These are phyloP conservation scores for Hemibagrus wyckioides DNA, from an alignment of 2,113 vertebrate genomes.

Conservation along the genomic window DNA sequence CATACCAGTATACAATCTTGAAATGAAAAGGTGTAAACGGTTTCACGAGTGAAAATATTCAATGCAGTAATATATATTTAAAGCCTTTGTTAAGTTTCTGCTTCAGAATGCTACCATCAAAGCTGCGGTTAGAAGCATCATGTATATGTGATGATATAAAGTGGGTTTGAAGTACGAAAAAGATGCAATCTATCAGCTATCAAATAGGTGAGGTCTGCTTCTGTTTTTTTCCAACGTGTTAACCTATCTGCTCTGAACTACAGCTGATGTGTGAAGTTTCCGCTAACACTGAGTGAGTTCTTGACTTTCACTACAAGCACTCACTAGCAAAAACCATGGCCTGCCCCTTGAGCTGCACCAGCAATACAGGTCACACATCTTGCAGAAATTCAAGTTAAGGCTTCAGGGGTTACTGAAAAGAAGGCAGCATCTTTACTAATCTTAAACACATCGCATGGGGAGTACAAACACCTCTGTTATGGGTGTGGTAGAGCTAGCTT, in stretches of 20 bases:
- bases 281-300: background rate
- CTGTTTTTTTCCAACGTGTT: conserved; percentile 15
- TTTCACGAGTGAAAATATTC: background rate
- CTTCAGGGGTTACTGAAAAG: background rate
- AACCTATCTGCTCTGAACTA: background rate
- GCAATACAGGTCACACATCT: background rate
- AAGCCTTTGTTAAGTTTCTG: background rate
- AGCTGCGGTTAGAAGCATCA: background rate
- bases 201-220: background rate
- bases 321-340: background rate
- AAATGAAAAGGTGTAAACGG: background rate
- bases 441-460: background rate
- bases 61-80: background rate
- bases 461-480: background rate
- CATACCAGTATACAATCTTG: background rate
- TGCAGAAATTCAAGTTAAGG: background rate
- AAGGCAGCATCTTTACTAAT: background rate
- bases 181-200: background rate
- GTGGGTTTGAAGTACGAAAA: background rate
- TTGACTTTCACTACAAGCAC: background rate
- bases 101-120: background rate
- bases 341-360: background rate
- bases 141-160: background rate
- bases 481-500: background rate
- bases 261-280: conserved; percentile 32